Conservation (phyloP, 2,113 vertebrate genomes). For the Aptenodytes forsteri region DNA sequence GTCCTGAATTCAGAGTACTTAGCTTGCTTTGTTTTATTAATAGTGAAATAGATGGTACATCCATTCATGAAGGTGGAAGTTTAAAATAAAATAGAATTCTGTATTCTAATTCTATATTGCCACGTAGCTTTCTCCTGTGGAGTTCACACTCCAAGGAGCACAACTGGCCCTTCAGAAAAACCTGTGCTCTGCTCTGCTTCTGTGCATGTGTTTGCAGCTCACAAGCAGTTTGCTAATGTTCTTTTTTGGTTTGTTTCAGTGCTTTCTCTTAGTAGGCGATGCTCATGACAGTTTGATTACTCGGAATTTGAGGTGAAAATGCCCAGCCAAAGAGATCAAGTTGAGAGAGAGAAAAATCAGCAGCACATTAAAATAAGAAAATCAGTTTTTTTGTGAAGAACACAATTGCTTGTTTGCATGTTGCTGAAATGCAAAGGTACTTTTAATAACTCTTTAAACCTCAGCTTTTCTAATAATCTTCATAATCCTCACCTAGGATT, state of each 20-base stretch:
- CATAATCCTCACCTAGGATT: slow-evolving; percentile 17
- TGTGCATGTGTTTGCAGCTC: neutral
- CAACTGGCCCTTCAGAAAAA: neutral
- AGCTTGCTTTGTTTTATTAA: neutral
- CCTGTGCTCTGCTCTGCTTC: neutral
- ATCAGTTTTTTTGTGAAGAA: neutral
- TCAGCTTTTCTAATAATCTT: slow-evolving; percentile 1
- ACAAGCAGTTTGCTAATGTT: neutral
- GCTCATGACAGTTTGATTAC: neutral
- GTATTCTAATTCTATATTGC: neutral
- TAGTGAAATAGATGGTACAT: neutral
- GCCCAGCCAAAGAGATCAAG: neutral
- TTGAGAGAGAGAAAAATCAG: neutral
- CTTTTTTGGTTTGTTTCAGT: neutral
- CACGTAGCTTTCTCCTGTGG: neutral
- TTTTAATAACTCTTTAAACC: slow-evolving; percentile 5
- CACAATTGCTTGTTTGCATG: neutral
- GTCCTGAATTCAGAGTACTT: neutral
- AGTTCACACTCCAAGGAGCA: neutral
- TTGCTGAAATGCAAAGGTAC: slow-evolving; percentile 21
- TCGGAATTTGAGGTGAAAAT: neutral
- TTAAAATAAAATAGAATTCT: neutral
- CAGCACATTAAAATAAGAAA: neutral
- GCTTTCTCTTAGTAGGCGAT: neutral
- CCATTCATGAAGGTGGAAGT: neutral